Evolutionary conservation across 2,113 vertebrate genomes (phyloP).

Genomic region (Tauraco erythrolophus): DNA sequence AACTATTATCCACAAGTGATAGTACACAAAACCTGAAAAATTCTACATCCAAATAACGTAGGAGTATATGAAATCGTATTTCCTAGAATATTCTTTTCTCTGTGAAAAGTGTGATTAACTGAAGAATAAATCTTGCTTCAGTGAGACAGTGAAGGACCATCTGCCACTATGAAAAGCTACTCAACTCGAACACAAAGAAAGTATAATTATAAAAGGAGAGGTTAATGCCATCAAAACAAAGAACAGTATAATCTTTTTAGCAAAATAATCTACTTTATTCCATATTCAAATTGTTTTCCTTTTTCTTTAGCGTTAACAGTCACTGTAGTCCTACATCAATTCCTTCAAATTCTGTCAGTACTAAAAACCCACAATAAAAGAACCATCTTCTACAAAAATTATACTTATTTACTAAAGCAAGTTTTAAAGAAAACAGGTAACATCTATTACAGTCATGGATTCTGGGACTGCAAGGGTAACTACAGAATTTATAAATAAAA

Average conservation of each 20-base stretch:
- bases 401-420: not conserved
- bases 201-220: not conserved
- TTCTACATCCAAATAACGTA: not conserved
- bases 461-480: not conserved
- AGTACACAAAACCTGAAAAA: not conserved
- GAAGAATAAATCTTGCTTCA: not conserved
- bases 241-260: not conserved
- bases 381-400: not conserved
- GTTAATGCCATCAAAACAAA: not conserved
- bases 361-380: not conserved
- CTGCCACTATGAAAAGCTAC: not conserved
- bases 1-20: not conserved
- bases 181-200: not conserved
- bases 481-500: not conserved
- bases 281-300: not conserved
- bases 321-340: not conserved
- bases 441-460: not conserved
- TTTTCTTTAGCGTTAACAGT: not conserved
- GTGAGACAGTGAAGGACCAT: not conserved
- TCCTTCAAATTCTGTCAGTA: not conserved
- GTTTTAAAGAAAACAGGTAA: not conserved
- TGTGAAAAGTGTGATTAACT: constrained; percentile 1
- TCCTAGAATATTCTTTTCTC: not conserved
- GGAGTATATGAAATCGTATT: not conserved
- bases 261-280: not conserved